phyloP scores from a whole-genome alignment of 2,797 vertebrate species.

The Chiroxiphia lanceolata region DNA sequence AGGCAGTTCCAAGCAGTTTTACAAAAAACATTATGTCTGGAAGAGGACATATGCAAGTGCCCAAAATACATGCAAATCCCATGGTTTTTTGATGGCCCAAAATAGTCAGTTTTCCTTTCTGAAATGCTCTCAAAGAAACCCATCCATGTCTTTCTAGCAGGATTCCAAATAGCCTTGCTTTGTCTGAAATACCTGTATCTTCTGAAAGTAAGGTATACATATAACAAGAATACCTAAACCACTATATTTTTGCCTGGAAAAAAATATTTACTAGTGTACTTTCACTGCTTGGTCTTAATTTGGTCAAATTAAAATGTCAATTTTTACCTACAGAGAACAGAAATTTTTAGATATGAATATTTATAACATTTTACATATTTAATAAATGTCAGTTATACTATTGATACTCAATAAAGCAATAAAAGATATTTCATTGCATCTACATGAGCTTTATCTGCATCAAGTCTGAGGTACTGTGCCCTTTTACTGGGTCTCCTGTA shows the following conservation, averaged over 20 bases:
- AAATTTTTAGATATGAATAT: neutral
- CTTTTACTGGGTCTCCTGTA: neutral
- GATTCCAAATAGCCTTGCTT: neutral
- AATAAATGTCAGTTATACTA: neutral
- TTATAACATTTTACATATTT: neutral
- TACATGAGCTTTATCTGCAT: neutral
- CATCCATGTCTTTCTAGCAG: accelerated
- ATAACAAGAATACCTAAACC: neutral
- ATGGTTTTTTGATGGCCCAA: neutral
- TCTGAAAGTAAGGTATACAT: neutral
- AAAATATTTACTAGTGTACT: neutral
- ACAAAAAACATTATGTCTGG: neutral
- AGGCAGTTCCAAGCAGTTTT: neutral
- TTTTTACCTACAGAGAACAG: neutral
- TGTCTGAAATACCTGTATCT: neutral
- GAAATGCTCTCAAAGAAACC: neutral
- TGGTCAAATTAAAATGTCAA: neutral
- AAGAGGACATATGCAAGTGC: neutral
- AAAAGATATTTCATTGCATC: neutral
- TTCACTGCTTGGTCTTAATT: neutral
- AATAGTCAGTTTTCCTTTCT: neutral
- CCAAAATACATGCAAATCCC: accelerated
- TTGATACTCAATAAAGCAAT: neutral
- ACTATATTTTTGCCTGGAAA: neutral
- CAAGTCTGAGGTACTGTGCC: neutral